Conservation (phyloP, 2,113 vertebrate genomes). For the Oreochromis niloticus region DNA sequence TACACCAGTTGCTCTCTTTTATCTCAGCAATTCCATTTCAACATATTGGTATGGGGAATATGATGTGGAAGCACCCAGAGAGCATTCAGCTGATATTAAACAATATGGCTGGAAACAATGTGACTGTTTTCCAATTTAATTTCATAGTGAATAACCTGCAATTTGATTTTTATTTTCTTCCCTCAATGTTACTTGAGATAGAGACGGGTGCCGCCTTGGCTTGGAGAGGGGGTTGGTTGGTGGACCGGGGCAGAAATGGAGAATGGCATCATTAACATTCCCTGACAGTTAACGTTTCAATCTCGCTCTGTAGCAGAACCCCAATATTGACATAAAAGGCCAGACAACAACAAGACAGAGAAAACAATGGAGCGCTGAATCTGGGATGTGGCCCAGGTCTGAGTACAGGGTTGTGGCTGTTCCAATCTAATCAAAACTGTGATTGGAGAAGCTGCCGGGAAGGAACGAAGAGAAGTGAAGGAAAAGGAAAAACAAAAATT, state of each 20-base stretch:
- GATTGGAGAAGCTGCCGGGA: conserved; percentile 31
- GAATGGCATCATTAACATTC: conserved; percentile 69
- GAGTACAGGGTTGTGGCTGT: conserved; percentile 1
- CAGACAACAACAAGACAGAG: conserved; percentile 36
- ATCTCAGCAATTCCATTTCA: conserved; percentile 68
- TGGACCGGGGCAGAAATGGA: conserved; percentile 33
- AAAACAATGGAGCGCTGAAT: background rate
- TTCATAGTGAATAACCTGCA: conserved; percentile 74
- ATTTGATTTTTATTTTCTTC: conserved; percentile 61
- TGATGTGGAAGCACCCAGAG: conserved; percentile 52
- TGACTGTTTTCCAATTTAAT: conserved; percentile 72
- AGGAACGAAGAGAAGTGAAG: background rate
- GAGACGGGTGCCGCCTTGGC: background rate
- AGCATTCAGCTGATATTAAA: conserved; percentile 67
- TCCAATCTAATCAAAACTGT: conserved; percentile 53
- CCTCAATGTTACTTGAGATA: conserved; percentile 8
- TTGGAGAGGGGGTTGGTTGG: background rate
- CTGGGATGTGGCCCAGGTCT: conserved; percentile 17
- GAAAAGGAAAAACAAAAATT: background rate
- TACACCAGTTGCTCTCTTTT: conserved; percentile 54
- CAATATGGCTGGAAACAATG: conserved; percentile 64
- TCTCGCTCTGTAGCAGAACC: conserved; percentile 48
- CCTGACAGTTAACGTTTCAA: conserved; percentile 71
- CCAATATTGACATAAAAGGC: conserved; percentile 57
- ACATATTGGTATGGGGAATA: conserved; percentile 54